phyloP scores from a whole-genome alignment of 2,888 invertebrate genomes.

The Punctoribates punctum region DNA sequence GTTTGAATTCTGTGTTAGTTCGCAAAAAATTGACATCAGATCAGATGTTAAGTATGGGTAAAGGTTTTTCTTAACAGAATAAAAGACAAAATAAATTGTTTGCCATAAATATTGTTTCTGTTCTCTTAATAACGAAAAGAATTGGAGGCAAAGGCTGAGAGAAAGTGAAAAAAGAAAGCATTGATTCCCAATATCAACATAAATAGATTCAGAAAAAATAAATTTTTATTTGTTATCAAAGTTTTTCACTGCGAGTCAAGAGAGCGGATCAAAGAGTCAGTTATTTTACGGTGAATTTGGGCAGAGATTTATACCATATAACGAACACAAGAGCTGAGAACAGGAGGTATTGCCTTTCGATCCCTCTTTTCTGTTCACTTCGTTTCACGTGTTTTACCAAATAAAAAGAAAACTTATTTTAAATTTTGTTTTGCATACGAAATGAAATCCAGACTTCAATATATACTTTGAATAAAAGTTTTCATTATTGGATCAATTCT shows the following conservation, averaged over 20 bases:
- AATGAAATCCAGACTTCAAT: background rate
- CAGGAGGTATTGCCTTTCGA: background rate
- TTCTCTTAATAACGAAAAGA: background rate
- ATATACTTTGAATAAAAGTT: background rate
- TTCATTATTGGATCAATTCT: conserved; percentile 26
- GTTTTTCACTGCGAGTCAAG: background rate
- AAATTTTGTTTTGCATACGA: conserved; percentile 11
- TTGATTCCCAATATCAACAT: conserved; percentile 31
- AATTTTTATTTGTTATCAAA: conserved; percentile 28
- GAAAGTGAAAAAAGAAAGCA: background rate
- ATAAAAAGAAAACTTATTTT: background rate
- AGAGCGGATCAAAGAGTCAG: background rate
- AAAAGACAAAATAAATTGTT: conserved; percentile 11
- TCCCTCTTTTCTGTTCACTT: background rate
- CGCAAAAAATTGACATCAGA: background rate
- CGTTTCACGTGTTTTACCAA: background rate
- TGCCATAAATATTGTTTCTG: conserved; percentile 25
- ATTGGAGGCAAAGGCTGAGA: background rate
- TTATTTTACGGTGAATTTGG: background rate
- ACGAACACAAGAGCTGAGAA: background rate
- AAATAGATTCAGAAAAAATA: conserved; percentile 23
- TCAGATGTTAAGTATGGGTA: conserved; percentile 1
- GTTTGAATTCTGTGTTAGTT: background rate
- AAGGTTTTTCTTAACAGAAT: background rate
- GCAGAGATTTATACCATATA: conserved; percentile 24